phyloP scores from a whole-genome alignment of 2,888 invertebrate genomes.

The Meteorus colon region DNA sequence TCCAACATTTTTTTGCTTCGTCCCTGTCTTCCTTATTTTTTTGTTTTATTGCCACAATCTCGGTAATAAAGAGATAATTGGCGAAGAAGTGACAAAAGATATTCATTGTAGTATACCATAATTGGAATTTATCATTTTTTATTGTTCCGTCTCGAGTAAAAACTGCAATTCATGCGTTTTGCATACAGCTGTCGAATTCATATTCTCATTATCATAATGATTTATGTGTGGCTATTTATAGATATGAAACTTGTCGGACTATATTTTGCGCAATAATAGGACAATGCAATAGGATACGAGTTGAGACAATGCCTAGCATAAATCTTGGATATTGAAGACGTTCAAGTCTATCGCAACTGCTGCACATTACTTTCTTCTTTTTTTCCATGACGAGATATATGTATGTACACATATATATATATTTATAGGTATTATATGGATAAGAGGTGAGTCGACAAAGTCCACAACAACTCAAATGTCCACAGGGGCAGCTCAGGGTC shows the following conservation, averaged over 20 bases:
- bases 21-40: too few relatives aligned
- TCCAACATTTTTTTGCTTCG: too few relatives aligned
- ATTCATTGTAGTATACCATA: too few relatives aligned
- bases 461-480: constrained; percentile 18
- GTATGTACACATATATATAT: background rate
- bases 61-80: too few relatives aligned
- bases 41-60: too few relatives aligned
- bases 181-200: too few relatives aligned
- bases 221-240: background rate
- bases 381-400: background rate
- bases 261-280: background rate
- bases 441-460: constrained; percentile 5
- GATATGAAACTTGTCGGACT: background rate
- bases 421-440: background rate
- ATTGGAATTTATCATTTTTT: too few relatives aligned
- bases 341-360: background rate
- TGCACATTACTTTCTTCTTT: background rate
- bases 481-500: constrained; percentile 29
- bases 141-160: too few relatives aligned
- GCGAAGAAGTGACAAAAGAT: too few relatives aligned
- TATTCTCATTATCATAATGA: background rate
- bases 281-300: background rate
- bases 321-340: background rate
- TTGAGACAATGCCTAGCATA: background rate
- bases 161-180: too few relatives aligned